These are phyloP conservation scores for Microtus ochrogaster DNA, from an alignment of 2,113 vertebrate species.

Conservation along the genomic window DNA sequence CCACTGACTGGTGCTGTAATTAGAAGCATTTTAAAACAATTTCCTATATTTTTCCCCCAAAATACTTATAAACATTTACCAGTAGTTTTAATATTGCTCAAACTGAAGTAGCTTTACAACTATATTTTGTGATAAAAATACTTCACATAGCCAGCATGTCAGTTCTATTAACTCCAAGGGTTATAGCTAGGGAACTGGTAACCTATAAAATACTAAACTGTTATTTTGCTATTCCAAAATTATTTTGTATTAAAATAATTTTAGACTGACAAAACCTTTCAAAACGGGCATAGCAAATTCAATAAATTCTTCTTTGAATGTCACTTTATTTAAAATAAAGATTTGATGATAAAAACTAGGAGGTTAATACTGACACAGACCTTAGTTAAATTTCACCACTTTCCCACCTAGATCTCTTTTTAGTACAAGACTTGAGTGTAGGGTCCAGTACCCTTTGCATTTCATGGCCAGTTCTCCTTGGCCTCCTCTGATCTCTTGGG, in stretches of 20 bases:
- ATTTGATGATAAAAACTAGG: not conserved
- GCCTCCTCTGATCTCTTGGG: not conserved
- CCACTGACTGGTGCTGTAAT: not conserved
- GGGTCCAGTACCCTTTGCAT: not conserved
- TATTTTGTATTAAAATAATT: conserved; percentile 44
- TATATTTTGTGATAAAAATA: not conserved
- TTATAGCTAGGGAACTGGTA: not conserved
- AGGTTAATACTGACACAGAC: not conserved
- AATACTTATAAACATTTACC: conserved; percentile 27
- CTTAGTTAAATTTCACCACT: not conserved
- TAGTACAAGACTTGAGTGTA: not conserved
- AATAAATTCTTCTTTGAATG: not conserved
- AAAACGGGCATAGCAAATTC: not conserved
- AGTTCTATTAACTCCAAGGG: not conserved
- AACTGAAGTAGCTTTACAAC: not conserved
- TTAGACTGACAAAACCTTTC: conserved; percentile 1
- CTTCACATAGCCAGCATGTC: not conserved
- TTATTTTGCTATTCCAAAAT: not conserved
- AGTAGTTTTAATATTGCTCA: not conserved
- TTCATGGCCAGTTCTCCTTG: not conserved
- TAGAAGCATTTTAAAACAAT: not conserved
- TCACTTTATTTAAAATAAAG: not conserved
- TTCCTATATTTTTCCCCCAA: not conserved
- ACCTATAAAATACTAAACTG: conserved; percentile 35
- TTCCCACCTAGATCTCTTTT: not conserved